Percentiles rank a stretch among this genome's conserved stretches.
These are phyloP conservation scores for Drosophila watanabei DNA, from an alignment of 1,140 invertebrate species.

Conservation along the genomic window DNA sequence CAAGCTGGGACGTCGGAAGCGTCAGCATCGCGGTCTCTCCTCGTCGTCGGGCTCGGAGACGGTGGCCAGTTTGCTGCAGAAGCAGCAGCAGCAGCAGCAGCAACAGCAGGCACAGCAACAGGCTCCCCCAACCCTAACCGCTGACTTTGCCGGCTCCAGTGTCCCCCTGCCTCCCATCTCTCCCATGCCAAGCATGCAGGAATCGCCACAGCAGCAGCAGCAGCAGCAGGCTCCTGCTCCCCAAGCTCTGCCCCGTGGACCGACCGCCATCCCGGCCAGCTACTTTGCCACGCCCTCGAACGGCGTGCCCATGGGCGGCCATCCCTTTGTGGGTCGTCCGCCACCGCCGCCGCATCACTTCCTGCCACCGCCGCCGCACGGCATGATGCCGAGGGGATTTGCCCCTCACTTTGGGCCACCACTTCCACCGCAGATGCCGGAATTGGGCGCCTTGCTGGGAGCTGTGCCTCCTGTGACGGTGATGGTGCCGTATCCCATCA, in stretches of 20 bases:
- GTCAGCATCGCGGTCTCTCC: constrained; percentile 42
- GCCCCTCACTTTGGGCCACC: constrained; percentile 46
- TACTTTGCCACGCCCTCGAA: constrained; percentile 76
- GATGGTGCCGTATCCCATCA: constrained; percentile 93
- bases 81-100: constrained; percentile 40
- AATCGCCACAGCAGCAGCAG: constrained; percentile 82
- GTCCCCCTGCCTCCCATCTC: constrained; percentile 86
- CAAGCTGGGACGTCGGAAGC: constrained; percentile 68
- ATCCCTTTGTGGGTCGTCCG: constrained; percentile 58
- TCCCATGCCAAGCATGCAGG: constrained; percentile 74
- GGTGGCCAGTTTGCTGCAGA: constrained; percentile 73
- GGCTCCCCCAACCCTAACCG: constrained; percentile 35
- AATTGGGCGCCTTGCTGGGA: constrained; percentile 69
- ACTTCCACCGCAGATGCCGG: constrained; percentile 53
- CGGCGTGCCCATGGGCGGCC: constrained; percentile 53
- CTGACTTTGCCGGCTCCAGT: constrained; percentile 84
- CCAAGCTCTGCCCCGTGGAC: constrained; percentile 28
- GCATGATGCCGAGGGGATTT: constrained; percentile 69
- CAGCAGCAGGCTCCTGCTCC: constrained; percentile 66
- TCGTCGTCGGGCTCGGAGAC: constrained; percentile 52
- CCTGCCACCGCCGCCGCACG: constrained; percentile 48
- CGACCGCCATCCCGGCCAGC: constrained; percentile 61
- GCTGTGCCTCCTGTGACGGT: constrained; percentile 92
- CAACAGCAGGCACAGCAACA: constrained; percentile 33
- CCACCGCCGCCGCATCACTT: constrained; percentile 62